Percentiles rank a stretch among this genome's conserved stretches.
Evolutionary conservation across 2,797 vertebrate genomes (phyloP).

Genomic region (Enoplosus armatus): DNA sequence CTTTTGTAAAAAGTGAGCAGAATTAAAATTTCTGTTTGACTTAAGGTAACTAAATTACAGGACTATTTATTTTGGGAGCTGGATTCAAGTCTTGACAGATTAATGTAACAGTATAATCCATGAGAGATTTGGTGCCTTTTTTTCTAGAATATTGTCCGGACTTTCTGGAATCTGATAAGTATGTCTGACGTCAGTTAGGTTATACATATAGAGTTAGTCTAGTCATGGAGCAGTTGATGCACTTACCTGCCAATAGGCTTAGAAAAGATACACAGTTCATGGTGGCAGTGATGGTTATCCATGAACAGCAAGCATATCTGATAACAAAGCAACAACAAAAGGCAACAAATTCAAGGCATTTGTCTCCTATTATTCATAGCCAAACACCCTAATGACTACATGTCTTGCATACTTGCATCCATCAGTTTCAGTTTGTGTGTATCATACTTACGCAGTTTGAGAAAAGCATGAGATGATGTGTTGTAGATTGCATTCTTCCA

Average conservation of each 20-base stretch:
- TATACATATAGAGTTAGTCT: background rate
- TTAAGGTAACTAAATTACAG: background rate
- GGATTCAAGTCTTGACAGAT: background rate
- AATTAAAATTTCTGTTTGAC: background rate
- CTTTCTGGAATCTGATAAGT: background rate
- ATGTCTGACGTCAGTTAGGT: background rate
- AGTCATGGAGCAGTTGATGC: slow-evolving; percentile 1
- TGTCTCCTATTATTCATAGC: background rate
- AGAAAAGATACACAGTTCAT: slow-evolving; percentile 20
- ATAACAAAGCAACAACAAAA: slow-evolving; percentile 20
- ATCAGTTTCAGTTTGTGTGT: background rate
- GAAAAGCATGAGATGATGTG: background rate
- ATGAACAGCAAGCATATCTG: slow-evolving; percentile 12
- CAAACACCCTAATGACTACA: background rate
- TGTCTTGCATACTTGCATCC: background rate
- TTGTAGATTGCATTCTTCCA: background rate
- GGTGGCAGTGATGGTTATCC: slow-evolving; percentile 6
- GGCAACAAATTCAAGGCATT: slow-evolving; percentile 8
- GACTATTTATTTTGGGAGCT: too few relatives aligned
- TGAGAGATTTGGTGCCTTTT: background rate
- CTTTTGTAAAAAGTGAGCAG: too few relatives aligned
- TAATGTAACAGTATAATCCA: background rate
- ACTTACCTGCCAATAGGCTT: slow-evolving; percentile 27
- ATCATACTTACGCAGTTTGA: background rate
- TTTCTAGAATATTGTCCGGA: background rate